These are phyloP conservation scores for Megalopta genalis DNA, from an alignment of 1,140 invertebrate species.

Conservation along the genomic window DNA sequence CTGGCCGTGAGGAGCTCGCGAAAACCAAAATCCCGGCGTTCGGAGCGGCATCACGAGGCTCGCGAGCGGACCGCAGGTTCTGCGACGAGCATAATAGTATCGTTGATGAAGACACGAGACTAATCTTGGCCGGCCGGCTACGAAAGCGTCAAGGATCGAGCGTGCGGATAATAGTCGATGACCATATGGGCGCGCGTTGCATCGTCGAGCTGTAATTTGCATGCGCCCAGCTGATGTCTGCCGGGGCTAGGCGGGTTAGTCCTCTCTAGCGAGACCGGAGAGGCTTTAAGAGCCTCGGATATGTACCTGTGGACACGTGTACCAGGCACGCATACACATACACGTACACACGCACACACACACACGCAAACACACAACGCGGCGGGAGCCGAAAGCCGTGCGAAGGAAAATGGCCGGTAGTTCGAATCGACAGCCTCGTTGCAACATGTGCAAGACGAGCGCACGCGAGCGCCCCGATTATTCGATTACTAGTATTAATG, in stretches of 20 bases:
- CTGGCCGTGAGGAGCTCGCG: too few relatives aligned
- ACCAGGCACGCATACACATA: not conserved
- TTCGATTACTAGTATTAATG: slow-evolving; percentile 69
- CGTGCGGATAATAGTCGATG: slow-evolving; percentile 72
- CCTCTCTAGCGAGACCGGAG: slow-evolving; percentile 30
- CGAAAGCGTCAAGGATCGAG: slow-evolving; percentile 43
- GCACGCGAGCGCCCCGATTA: slow-evolving; percentile 59
- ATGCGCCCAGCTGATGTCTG: slow-evolving; percentile 67
- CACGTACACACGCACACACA: too few relatives aligned
- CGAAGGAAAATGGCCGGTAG: slow-evolving; percentile 44
- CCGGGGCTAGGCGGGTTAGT: slow-evolving; percentile 17
- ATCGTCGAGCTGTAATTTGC: slow-evolving; percentile 69
- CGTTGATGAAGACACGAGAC: slow-evolving; percentile 54
- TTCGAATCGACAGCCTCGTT: slow-evolving; percentile 62
- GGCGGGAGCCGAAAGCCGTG: not conserved
- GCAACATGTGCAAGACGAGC: slow-evolving; percentile 62
- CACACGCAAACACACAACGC: not conserved
- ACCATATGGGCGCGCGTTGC: slow-evolving; percentile 69
- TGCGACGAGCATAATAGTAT: not conserved
- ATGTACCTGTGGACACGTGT: too few relatives aligned
- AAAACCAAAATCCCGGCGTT: too few relatives aligned
- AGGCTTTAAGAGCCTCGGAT: slow-evolving; percentile 24
- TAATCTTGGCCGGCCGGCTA: slow-evolving; percentile 21
- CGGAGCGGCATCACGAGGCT: too few relatives aligned
- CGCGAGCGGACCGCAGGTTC: not conserved